A percentile compares a stretch with the other conserved stretches of the same genome.
phyloP scores from a whole-genome alignment of 2,113 vertebrate genomes.

The Isurus oxyrinchus region DNA sequence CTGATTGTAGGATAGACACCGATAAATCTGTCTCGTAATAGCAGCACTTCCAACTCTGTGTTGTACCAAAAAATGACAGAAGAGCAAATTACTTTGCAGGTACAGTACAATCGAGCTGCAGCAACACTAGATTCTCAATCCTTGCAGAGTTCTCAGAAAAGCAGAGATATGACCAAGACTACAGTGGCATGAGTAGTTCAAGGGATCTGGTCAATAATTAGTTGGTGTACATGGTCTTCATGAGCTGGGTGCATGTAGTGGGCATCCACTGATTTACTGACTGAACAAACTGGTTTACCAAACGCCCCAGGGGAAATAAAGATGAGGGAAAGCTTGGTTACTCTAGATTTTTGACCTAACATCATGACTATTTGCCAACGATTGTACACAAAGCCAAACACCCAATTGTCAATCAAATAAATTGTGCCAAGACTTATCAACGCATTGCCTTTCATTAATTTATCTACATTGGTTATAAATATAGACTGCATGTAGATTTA shows the following conservation, averaged over 20 bases:
- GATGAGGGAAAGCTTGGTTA: not conserved
- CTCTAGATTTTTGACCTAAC: not conserved
- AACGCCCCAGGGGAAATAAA: not conserved
- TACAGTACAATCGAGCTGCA: not conserved
- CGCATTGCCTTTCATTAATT: not conserved
- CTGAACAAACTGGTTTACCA: not conserved
- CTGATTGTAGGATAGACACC: not conserved
- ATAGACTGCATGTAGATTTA: not conserved
- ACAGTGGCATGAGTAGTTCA: not conserved
- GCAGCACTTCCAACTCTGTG: not conserved
- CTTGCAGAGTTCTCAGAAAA: not conserved
- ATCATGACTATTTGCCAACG: not conserved
- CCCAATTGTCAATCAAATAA: not conserved
- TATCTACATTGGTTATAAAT: not conserved
- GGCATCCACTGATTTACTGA: not conserved
- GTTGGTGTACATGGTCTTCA: not conserved
- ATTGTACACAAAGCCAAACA: not conserved
- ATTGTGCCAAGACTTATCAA: not conserved
- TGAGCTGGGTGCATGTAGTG: not conserved
- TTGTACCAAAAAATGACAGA: not conserved
- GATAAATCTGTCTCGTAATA: not conserved
- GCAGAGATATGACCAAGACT: not conserved
- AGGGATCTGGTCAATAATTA: not conserved
- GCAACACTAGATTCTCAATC: not conserved
- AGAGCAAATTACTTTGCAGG: not conserved